Percentiles rank a stretch among this genome's conserved stretches.
Conservation (phyloP, 2,888 invertebrate genomes). For the Carabus problematicus region DNA sequence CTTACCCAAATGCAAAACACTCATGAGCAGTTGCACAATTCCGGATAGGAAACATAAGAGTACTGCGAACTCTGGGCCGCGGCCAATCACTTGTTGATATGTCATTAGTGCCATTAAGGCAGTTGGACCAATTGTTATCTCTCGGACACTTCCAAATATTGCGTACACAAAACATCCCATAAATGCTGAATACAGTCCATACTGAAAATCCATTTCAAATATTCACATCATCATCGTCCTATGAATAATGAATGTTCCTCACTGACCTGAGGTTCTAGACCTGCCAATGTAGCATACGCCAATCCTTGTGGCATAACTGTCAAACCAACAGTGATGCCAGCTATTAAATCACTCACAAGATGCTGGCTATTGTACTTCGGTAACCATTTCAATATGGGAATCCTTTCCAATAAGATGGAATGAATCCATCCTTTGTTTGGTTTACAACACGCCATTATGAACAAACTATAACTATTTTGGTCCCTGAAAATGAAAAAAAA, state of each 20-base stretch:
- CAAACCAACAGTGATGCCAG: slow-evolving; percentile 90
- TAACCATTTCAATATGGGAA: slow-evolving; percentile 77
- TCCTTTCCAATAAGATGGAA: slow-evolving; percentile 53
- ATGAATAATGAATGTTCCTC: too few species aligned
- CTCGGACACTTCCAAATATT: slow-evolving; percentile 86
- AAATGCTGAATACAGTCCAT: slow-evolving; percentile 94
- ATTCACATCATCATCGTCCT: background rate
- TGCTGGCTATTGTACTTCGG: slow-evolving; percentile 78
- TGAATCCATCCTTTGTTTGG: too few species aligned
- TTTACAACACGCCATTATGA: too few species aligned
- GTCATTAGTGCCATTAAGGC: slow-evolving; percentile 95
- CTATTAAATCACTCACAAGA: slow-evolving; percentile 84
- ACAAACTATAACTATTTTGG: too few species aligned
- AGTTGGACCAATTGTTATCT: slow-evolving; percentile 89
- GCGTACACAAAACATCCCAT: slow-evolving; percentile 93
- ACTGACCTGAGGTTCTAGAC: slow-evolving; percentile 81
- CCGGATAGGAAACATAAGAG: slow-evolving; percentile 85
- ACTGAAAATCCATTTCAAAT: slow-evolving; percentile 65
- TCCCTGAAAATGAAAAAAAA: too few species aligned
- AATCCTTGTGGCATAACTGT: slow-evolving; percentile 93
- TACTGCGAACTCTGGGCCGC: slow-evolving; percentile 79
- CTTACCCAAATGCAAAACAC: slow-evolving; percentile 80
- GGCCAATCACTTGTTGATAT: slow-evolving; percentile 74
- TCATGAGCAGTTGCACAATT: slow-evolving; percentile 81
- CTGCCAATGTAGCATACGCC: slow-evolving; percentile 90